A percentile compares a stretch with the other conserved stretches of the same genome.
Conservation (phyloP, 2,888 invertebrate genomes). For the Clunio marinus region DNA sequence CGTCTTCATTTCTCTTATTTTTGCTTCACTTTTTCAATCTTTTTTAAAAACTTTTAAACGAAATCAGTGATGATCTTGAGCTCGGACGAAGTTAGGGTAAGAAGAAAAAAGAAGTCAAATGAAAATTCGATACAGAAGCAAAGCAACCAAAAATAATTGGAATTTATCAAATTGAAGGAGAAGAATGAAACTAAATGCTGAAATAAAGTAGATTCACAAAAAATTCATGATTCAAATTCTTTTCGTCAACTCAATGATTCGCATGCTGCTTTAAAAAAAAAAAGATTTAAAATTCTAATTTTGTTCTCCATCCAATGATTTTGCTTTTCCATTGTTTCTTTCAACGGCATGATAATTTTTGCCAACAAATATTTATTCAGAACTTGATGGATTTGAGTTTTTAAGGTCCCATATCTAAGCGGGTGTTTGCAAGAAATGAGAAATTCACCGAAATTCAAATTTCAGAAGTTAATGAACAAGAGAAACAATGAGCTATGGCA, state of each 20-base stretch:
- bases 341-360: too few species aligned
- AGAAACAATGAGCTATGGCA: background rate
- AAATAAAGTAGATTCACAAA: too few species aligned
- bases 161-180: constrained; percentile 22
- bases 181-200: background rate
- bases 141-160: constrained; percentile 1
- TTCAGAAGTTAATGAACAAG: too few species aligned
- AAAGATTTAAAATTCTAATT: constrained; percentile 4
- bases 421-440: too few species aligned
- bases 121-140: constrained; percentile 9
- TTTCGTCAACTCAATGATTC: background rate
- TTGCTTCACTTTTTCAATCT: background rate
- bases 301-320: too few species aligned
- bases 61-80: constrained; percentile 18
- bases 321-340: background rate
- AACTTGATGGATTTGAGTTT: too few species aligned
- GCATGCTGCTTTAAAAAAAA: too few species aligned
- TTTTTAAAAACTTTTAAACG: background rate
- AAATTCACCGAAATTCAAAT: too few species aligned
- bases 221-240: background rate
- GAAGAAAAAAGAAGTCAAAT: background rate
- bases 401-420: too few species aligned
- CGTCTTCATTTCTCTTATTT: background rate
- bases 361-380: too few species aligned
- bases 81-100: background rate